phyloP scores from a whole-genome alignment of 1,140 invertebrate genomes.

The Penaeus indicus region DNA sequence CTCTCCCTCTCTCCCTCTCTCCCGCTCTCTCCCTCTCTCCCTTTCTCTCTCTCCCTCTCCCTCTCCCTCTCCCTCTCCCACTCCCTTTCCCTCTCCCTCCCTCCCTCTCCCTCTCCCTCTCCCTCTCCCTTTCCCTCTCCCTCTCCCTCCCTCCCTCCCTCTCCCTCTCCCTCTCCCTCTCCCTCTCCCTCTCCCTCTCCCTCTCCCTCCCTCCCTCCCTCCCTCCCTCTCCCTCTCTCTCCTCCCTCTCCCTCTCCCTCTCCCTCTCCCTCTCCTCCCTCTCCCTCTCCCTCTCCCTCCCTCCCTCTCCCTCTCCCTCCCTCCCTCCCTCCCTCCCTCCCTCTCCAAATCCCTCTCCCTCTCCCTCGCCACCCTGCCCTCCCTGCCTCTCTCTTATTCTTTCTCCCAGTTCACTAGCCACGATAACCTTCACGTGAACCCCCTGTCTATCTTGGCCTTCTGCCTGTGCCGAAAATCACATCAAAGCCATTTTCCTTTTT shows the following conservation, averaged over 20 bases:
- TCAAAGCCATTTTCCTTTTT: no score
- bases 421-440: no score
- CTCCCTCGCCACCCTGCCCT: neutral
- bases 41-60: neutral
- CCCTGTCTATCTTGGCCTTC: no score
- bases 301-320: no score
- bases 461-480: no score
- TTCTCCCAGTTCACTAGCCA: neutral
- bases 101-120: neutral
- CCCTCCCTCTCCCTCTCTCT: neutral
- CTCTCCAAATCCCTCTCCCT: neutral
- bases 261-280: neutral
- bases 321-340: neutral
- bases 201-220: neutral
- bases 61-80: neutral
- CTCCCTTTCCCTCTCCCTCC: neutral
- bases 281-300: neutral
- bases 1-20: neutral
- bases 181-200: constrained; percentile 1
- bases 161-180: neutral
- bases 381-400: constrained; percentile 20
- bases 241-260: neutral
- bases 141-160: constrained; percentile 3
- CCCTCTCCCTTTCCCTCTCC: constrained; percentile 6
- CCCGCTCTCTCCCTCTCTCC: constrained; percentile 14